Base-by-base conservation (phyloP, 2,888 invertebrate species). In the Drosophila borborema region DNA sequence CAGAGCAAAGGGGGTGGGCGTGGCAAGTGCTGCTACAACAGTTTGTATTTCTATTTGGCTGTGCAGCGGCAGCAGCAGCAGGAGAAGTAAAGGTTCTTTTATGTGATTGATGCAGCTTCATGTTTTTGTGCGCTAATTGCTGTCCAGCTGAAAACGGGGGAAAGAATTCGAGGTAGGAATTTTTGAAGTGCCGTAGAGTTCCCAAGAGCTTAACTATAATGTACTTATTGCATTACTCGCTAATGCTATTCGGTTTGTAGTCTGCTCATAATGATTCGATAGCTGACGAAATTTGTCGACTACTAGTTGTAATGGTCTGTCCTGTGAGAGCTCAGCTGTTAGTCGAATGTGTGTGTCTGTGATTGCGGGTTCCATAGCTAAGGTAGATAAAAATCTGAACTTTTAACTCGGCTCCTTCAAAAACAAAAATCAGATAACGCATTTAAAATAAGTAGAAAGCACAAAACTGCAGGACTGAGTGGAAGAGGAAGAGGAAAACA, bases 381-480 rank as follows among this genome's bases (percentile, higher is more conserved):
- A n/a, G 40, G 63, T 38, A 67, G 64, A 56, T 62, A 9, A 63
- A 63, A 89, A 90, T 90, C 90, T 81, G 72, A 73, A 88, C 89
- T 77, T 80, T 90, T 74, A 82, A 77, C 89, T 82, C 79, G 7
- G 65, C 72, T 60, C 56, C 62, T 55, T 61, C 51, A 61, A 51
- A 18, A 36, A 51, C 49, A 51, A 77, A 87, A 89, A 86, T 76
- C 76, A 77, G 89, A 82, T 83, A 86, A 72, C 81, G 81, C 90
- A 85, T 89, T 89, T 89, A 79, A 81, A 87, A 89, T 89, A 81
- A 85, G 82, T 81, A 74, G 74, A 85, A 69, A 79, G 84, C 80
- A 77, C 82, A 86, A 82, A 85, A 84, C 85, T 80, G 80, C 89
- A 89, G 88, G 85, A 81, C 89, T 79, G 87, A 79, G 60, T 86